phyloP scores from a whole-genome alignment of 2,888 invertebrate species.

The Cordilura impudica region DNA sequence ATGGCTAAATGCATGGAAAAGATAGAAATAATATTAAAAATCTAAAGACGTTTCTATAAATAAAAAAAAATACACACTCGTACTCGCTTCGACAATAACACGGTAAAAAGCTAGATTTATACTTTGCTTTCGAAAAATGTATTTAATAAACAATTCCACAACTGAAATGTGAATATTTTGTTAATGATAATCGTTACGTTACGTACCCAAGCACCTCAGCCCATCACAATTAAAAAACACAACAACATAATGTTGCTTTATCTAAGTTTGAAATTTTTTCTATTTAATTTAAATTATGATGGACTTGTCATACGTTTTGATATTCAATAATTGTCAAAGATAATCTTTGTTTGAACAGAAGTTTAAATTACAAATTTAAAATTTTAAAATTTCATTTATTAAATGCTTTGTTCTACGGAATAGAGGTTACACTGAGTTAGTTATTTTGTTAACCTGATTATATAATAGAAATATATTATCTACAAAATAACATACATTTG shows the following conservation, averaged over 20 bases:
- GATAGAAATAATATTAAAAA: conserved; percentile 46
- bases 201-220: conserved; percentile 35
- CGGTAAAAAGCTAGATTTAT: conserved; percentile 4
- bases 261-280: conserved; percentile 22
- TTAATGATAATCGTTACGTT: neutral
- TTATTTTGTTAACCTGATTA: too few species aligned
- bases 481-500: too few species aligned
- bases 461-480: too few species aligned
- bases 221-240: too few species aligned
- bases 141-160: conserved; percentile 46
- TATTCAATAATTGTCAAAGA: conserved; percentile 20
- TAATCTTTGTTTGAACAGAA: too few species aligned
- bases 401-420: too few species aligned
- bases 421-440: too few species aligned
- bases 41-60: conserved; percentile 52
- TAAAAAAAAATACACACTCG: conserved; percentile 19
- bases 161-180: conserved; percentile 38
- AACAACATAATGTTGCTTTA: conserved; percentile 13
- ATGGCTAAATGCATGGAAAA: neutral
- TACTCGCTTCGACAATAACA: conserved; percentile 2
- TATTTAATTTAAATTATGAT: conserved; percentile 49
- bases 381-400: too few species aligned
- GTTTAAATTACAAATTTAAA: too few species aligned
- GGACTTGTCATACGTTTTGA: conserved; percentile 48
- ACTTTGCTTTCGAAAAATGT: conserved; percentile 16